Base-by-base conservation (phyloP, 1,140 invertebrate species). In the Idris sp. region DNA sequence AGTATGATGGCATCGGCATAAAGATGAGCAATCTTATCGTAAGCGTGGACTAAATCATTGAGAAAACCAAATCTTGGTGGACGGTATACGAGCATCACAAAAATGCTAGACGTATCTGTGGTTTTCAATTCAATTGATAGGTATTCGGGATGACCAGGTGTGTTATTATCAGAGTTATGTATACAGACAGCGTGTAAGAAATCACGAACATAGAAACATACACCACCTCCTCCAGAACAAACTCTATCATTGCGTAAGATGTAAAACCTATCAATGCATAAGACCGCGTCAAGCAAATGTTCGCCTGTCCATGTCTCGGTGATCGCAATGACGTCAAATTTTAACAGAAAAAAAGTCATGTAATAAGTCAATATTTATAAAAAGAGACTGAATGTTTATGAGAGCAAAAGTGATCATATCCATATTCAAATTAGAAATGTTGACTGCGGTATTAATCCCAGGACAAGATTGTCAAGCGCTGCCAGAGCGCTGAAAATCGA, bases 1-100 rank as follows among this genome's bases (percentile, higher is more conserved):
- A 43, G 6, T 9, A 43, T 43, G 4, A 43, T 43, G 0, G 25
- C 8, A 26, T 43, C n/a, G 6, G 18, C 22, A 13, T 43, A 43
- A 1, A 6, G 10, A 7, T 43, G 19, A 10, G 4, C n/a, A 1
- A 25, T 10, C 3, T 13, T 8, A 9, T 43, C 40, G 11, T 25
- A 10, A 7, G 4, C 40, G 25, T 25, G 4, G 1, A 11, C 0
- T 5, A 43, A 43, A 11, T 43, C 18, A 26, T 18, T 8, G 2
- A 43, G 19, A 25, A 25, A 13, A 0, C 40, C 18, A 4, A 13
- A 4, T 7, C 8, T 43, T 5, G 40, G 40, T 10, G 40, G 40
- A 6, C 40, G 9, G 13, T 43, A 43, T 0, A 43, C 6, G 1
- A 43, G 8, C 36, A n/a, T 8, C 18, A 10, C 15, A 40, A 14